These are phyloP conservation scores for Machaerirhynchus nigripectus DNA, from an alignment of 2,113 vertebrate species.

Conservation along the genomic window DNA sequence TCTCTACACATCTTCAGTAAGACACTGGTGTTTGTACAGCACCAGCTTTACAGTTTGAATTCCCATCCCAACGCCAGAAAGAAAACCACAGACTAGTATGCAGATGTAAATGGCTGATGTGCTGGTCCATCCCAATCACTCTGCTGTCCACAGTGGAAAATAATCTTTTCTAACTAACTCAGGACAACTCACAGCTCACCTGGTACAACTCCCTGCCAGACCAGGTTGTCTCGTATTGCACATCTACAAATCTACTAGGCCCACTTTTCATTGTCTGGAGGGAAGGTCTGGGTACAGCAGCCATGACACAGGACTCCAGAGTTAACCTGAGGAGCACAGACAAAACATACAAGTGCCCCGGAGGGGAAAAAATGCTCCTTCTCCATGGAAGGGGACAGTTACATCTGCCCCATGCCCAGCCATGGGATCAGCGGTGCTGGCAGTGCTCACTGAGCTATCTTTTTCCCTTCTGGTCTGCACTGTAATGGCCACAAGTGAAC, in stretches of 20 bases:
- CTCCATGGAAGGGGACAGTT: not conserved
- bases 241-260: not conserved
- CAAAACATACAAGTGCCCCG: rapidly evolving
- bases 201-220: not conserved
- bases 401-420: rapidly evolving
- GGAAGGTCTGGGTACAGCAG: not conserved
- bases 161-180: not conserved
- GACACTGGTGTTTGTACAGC: not conserved
- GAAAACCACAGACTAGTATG: not conserved
- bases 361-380: not conserved
- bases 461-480: not conserved
- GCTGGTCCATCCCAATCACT: not conserved
- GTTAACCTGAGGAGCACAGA: not conserved
- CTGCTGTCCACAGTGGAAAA: not conserved
- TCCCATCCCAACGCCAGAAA: not conserved
- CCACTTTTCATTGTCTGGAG: not conserved
- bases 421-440: not conserved
- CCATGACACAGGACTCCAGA: not conserved
- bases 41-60: not conserved
- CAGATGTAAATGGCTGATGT: not conserved
- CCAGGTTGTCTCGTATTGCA: rapidly evolving
- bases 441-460: not conserved
- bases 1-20: not conserved
- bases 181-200: not conserved
- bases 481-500: not conserved